Conservation (phyloP, 1,140 invertebrate species). For the Neotoxoptera formosana region DNA sequence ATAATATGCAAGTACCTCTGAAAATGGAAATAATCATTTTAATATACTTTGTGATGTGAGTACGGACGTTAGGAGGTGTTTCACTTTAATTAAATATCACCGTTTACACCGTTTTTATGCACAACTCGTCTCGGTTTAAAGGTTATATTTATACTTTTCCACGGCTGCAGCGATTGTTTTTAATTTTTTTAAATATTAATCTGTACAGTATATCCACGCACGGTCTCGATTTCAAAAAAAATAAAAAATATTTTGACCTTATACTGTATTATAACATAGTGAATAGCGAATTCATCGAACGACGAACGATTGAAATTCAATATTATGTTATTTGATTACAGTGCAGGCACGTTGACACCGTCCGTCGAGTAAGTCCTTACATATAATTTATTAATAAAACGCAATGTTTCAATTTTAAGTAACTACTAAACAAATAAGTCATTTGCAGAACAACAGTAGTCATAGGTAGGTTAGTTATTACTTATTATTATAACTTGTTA, state of each 20-base stretch:
- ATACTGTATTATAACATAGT: neutral
- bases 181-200: too few species aligned
- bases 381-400: neutral
- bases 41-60: neutral
- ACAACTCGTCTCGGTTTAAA: neutral
- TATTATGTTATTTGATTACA: neutral
- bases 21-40: neutral
- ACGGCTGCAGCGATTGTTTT: neutral
- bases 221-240: neutral
- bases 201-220: neutral
- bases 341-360: too few species aligned
- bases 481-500: too few species aligned
- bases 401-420: neutral
- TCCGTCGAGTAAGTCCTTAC: neutral
- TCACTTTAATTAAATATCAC: too few species aligned
- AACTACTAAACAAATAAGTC: neutral
- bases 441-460: too few species aligned
- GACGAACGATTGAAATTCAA: neutral
- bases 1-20: neutral
- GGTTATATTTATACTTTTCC: neutral
- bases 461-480: too few species aligned
- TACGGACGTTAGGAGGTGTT: too few species aligned
- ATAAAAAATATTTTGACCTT: neutral
- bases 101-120: too few species aligned
- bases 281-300: neutral